Evolutionary conservation across 1,140 invertebrate species (phyloP), one percentile per base, ranked within the genome.

Genomic region (Philotrypesis tridentata): DNA sequence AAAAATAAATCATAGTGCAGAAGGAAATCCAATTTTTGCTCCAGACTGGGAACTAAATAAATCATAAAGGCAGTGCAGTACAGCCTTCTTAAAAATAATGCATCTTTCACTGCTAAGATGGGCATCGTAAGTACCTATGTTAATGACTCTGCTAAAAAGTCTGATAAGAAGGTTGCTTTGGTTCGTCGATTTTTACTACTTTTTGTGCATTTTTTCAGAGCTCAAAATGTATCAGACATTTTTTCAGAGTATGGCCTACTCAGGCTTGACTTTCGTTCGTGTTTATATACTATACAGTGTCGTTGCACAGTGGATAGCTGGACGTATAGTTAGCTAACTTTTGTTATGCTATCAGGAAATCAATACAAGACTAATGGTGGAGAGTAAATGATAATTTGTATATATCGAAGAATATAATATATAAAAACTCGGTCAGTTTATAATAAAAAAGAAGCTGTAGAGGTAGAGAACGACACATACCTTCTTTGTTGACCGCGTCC

Each of bases 401-500:
- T 60, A 37, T 29, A 63, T 73, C 2, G n/a, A 31, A 80, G 11
- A 40, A 25, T 43, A 33, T 60, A 79, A 48, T 31, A 61, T 21
- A 68, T 67, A 75, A 75, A 78, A 67, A 29, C 14, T 21, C 23
- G 14, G 29, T 21, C 17, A 17, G 6, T 5, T 67, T 27, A 60
- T 48, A 68, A 21, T 68, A 78, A 76, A 65, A 76, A 63, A 76
- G 21, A 80, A 80, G 37, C 63, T 61, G 31, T 11, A 71, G 23
- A 82, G 40, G 9, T 29, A 70, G 23, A 14, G 31, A 84, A 84
- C 80, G 75, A 84, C 82, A 91, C 93, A 87, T 94, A 94, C 93
- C 93, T 94, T 93, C 89, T 84, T 92, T 93, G 87, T 93, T 93
- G 87, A 94, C 93, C 86, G 93, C 93, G 86, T 94, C 93, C 90